phyloP scores from a whole-genome alignment of 2,888 invertebrate genomes.

The Tubiluchus corallicola region DNA sequence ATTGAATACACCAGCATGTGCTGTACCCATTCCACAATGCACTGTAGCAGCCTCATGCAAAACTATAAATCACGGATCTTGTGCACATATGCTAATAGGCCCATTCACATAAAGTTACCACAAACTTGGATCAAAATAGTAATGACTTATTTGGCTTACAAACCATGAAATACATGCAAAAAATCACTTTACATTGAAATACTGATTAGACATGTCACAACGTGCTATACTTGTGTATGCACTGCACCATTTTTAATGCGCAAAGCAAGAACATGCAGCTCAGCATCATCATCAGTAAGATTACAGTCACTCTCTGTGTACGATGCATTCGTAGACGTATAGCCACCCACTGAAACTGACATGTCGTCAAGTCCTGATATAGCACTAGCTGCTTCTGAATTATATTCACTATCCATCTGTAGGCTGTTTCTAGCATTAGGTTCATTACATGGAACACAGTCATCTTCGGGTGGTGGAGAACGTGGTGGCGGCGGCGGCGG shows the following conservation, averaged over 20 bases:
- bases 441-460: neutral
- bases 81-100: no score
- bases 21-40: no score
- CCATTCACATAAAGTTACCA: no score
- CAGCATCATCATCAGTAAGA: constrained; percentile 9
- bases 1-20: no score
- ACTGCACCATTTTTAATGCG: neutral
- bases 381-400: neutral
- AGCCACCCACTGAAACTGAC: constrained; percentile 43
- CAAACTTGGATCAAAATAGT: no score
- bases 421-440: neutral
- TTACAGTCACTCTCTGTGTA: constrained; percentile 48
- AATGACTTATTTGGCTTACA: no score
- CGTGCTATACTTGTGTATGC: no score
- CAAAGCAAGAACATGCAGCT: neutral
- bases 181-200: no score
- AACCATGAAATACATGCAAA: no score
- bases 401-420: neutral
- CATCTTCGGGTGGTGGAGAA: constrained; percentile 15
- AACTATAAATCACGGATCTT: no score
- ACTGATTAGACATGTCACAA: no score
- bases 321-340: constrained; percentile 40
- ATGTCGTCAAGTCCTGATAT: constrained; percentile 41
- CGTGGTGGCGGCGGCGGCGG: constrained; percentile 15
- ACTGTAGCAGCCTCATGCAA: no score